Percentiles rank a stretch among this genome's conserved stretches.
These are phyloP conservation scores for Heteropelma amictum DNA, from an alignment of 2,888 invertebrate genomes.

Conservation along the genomic window DNA sequence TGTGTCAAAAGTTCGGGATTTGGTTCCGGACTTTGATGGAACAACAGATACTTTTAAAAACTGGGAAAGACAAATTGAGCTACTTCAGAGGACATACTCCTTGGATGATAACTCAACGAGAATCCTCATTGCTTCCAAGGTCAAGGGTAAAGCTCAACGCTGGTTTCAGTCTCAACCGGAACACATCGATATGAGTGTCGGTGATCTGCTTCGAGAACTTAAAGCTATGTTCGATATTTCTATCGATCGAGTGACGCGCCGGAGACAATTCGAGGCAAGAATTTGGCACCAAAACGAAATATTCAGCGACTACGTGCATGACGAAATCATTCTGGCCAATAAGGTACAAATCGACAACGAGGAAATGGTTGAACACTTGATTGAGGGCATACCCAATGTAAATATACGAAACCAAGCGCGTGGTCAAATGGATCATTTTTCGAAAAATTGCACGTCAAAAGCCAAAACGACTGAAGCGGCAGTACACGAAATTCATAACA, in stretches of 20 bases:
- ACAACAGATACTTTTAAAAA: slow-evolving; percentile 25
- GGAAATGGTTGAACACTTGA: slow-evolving; percentile 54
- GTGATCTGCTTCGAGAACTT: slow-evolving; percentile 45
- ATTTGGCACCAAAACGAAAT: slow-evolving; percentile 45
- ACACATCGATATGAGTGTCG: slow-evolving; percentile 26
- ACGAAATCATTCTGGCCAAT: slow-evolving; percentile 55
- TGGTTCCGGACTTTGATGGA: slow-evolving; percentile 43
- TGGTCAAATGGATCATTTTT: slow-evolving; percentile 2
- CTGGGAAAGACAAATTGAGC: slow-evolving; percentile 45
- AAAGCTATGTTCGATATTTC: slow-evolving; percentile 41
- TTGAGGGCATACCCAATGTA: slow-evolving; percentile 54
- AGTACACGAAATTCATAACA: slow-evolving; percentile 17
- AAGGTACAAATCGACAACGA: slow-evolving; percentile 42
- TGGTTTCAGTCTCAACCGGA: slow-evolving; percentile 51
- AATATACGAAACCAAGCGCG: slow-evolving; percentile 47
- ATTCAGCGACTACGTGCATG: slow-evolving; percentile 54
- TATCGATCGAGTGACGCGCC: slow-evolving; percentile 27
- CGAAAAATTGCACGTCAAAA: background rate
- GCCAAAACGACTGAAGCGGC: background rate
- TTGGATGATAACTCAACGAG: slow-evolving; percentile 38
- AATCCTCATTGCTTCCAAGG: slow-evolving; percentile 44
- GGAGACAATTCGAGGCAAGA: slow-evolving; percentile 45
- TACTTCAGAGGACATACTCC: slow-evolving; percentile 36
- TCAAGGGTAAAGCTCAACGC: slow-evolving; percentile 39
- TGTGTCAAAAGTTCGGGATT: slow-evolving; percentile 32